phyloP scores from a whole-genome alignment of 2,888 invertebrate genomes.

The Abrostola triplasia region DNA sequence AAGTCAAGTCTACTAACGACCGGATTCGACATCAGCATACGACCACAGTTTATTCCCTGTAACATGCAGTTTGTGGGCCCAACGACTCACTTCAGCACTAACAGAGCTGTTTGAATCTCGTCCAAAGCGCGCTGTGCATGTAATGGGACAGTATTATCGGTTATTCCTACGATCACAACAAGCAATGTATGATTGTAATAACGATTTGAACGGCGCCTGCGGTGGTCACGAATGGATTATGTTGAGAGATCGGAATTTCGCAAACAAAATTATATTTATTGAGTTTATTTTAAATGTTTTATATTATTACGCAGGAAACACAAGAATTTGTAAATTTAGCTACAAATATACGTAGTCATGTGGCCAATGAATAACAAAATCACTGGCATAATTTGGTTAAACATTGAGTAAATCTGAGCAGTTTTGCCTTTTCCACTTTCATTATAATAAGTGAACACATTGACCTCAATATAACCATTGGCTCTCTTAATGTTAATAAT shows the following conservation, averaged over 20 bases:
- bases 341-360: too few relatives aligned
- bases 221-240: conserved; percentile 21
- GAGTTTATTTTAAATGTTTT: background rate
- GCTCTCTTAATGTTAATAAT: too few relatives aligned
- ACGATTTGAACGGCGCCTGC: conserved; percentile 32
- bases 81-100: conserved; percentile 61
- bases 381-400: too few relatives aligned
- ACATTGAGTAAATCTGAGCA: too few relatives aligned
- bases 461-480: too few relatives aligned
- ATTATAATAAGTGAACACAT: too few relatives aligned
- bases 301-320: too few relatives aligned
- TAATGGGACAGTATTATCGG: conserved; percentile 60
- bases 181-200: conserved; percentile 58
- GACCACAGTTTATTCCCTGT: conserved; percentile 51
- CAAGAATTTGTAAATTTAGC: too few relatives aligned
- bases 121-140: conserved; percentile 61
- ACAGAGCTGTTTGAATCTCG: conserved; percentile 65
- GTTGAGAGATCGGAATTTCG: conserved; percentile 2
- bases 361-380: too few relatives aligned
- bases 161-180: conserved; percentile 57
- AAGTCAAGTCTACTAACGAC: conserved; percentile 41
- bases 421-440: too few relatives aligned
- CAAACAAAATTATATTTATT: too few relatives aligned
- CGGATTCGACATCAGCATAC: conserved; percentile 56
- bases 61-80: conserved; percentile 64